Conservation (phyloP, 2,113 vertebrate species). For the Hippocampus barbouri region DNA sequence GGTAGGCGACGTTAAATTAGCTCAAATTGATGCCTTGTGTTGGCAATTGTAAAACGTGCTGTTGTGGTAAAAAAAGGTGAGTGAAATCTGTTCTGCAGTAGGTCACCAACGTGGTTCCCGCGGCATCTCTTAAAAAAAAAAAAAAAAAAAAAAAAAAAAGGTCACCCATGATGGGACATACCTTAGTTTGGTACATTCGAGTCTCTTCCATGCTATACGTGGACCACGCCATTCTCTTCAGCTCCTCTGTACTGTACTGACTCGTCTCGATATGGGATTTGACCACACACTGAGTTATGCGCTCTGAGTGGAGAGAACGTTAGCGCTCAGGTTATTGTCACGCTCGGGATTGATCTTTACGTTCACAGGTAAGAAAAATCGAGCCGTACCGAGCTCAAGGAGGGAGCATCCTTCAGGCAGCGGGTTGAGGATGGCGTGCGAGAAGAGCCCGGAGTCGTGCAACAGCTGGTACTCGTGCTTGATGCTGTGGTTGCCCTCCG, state of each 20-base stretch:
- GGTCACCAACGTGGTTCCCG: too few relatives aligned
- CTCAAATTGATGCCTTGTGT: too few relatives aligned
- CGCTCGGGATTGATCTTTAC: neutral
- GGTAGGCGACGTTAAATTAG: too few relatives aligned
- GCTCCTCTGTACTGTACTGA: constrained; percentile 83
- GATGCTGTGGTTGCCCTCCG: constrained; percentile 67
- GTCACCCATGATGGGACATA: constrained; percentile 30
- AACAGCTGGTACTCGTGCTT: constrained; percentile 83
- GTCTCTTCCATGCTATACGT: constrained; percentile 82
- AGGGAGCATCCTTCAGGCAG: constrained; percentile 70
- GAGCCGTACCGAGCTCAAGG: constrained; percentile 78
- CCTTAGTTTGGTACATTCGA: constrained; percentile 79
- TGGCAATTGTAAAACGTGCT: too few relatives aligned
- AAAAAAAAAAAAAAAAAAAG: constrained; percentile 8
- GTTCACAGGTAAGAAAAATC: neutral
- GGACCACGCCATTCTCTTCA: constrained; percentile 81
- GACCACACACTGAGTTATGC: constrained; percentile 81
- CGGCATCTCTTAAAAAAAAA: constrained; percentile 30
- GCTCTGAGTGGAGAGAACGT: constrained; percentile 68
- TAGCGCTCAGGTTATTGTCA: neutral
- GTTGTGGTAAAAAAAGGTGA: too few relatives aligned
- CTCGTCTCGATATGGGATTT: constrained; percentile 87
- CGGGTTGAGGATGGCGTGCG: constrained; percentile 62
- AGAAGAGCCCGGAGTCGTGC: constrained; percentile 76
- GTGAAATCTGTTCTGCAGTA: too few relatives aligned